Percentiles rank a stretch among this genome's conserved stretches.
Conservation (phyloP, 92 coral and sea anemone genomes). For the Anthopleura xanthogrammica region DNA sequence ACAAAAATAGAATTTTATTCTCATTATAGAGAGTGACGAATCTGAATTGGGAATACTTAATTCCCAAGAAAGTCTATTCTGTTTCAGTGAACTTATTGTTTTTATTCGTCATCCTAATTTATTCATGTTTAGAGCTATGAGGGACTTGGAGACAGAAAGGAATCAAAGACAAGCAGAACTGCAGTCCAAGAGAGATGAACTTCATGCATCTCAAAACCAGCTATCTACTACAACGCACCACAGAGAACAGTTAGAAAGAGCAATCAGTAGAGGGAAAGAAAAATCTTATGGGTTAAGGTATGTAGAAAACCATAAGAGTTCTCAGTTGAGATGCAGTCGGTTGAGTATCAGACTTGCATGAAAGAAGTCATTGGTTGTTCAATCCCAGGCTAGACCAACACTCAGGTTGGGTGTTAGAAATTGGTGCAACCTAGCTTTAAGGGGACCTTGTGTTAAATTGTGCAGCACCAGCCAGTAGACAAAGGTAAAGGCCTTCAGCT, state of each 20-base stretch:
- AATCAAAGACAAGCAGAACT: constrained; percentile 73
- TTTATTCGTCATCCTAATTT: too few species aligned
- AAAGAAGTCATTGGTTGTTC: too few species aligned
- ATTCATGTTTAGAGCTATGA: constrained; percentile 70
- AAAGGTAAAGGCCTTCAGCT: too few species aligned
- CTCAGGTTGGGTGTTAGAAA: too few species aligned
- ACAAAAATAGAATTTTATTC: too few species aligned
- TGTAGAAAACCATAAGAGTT: not conserved
- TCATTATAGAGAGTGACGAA: too few species aligned
- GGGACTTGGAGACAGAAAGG: constrained; percentile 88
- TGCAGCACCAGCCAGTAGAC: too few species aligned
- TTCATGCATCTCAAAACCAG: constrained; percentile 75
- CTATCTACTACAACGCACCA: constrained; percentile 82
- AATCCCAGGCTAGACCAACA: too few species aligned
- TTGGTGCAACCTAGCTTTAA: too few species aligned
- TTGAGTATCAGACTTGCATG: not conserved
- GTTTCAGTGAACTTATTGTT: not conserved
- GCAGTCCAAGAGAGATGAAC: constrained; percentile 70
- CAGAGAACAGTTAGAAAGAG: constrained; percentile 81
- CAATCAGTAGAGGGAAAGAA: constrained; percentile 66
- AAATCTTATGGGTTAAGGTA: constrained; percentile 79
- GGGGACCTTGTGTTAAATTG: too few species aligned
- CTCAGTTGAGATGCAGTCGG: not conserved
- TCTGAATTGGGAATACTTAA: too few species aligned
- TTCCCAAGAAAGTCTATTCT: not conserved